These are phyloP conservation scores for Sarcophilus harrisii DNA, from an alignment of 2,797 vertebrate genomes.

Conservation along the genomic window DNA sequence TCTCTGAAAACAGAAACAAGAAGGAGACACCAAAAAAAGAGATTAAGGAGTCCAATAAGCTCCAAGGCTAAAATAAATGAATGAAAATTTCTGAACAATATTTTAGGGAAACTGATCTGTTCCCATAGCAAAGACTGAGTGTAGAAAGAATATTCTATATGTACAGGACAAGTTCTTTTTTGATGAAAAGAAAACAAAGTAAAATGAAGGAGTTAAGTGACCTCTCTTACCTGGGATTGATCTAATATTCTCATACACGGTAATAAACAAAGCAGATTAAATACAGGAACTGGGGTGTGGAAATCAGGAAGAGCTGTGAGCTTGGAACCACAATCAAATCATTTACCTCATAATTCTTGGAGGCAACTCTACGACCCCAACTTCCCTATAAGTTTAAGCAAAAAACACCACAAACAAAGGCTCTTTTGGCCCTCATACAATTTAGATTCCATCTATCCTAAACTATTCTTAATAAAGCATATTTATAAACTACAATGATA, in stretches of 20 bases:
- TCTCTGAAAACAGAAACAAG: too few relatives aligned
- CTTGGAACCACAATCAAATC: background rate
- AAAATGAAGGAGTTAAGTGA: background rate
- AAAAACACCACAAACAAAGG: background rate
- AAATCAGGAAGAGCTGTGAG: background rate
- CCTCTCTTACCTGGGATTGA: background rate
- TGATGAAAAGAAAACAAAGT: background rate
- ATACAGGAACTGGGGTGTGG: background rate
- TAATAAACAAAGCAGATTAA: background rate
- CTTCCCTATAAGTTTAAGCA: background rate
- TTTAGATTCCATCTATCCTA: too few relatives aligned
- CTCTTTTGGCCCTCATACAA: background rate
- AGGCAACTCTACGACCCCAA: background rate
- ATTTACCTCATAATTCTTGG: background rate
- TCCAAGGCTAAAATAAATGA: too few relatives aligned
- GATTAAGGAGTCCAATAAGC: too few relatives aligned
- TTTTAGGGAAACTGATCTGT: background rate
- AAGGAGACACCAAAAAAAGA: too few relatives aligned
- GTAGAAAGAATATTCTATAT: background rate
- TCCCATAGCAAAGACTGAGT: background rate
- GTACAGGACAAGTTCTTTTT: background rate
- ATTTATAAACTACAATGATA: too few relatives aligned
- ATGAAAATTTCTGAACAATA: too few relatives aligned
- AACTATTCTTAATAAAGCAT: too few relatives aligned
- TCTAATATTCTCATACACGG: background rate